Evolutionary conservation across 2,113 vertebrate species (phyloP).

Genomic region (Proteles cristata): DNA sequence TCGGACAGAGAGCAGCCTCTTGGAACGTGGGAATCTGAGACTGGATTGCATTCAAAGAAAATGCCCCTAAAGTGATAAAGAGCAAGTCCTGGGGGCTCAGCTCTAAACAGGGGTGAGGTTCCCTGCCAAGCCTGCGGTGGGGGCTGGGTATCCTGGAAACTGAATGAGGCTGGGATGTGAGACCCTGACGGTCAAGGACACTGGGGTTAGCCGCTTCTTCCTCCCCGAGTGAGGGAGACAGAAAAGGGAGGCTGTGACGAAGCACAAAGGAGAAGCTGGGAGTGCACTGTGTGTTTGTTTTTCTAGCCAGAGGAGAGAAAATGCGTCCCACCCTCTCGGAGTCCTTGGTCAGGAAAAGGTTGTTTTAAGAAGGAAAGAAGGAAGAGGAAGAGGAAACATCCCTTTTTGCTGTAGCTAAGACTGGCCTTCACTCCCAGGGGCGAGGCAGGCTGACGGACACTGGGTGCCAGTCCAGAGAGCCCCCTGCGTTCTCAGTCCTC

Average conservation of each 20-base stretch:
- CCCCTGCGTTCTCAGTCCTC: background rate
- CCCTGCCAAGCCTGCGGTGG: background rate
- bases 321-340: background rate
- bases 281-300: background rate
- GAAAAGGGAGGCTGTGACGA: background rate
- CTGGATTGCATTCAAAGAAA: constrained; percentile 68
- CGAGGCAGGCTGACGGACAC: background rate
- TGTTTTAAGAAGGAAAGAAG: constrained; percentile 29
- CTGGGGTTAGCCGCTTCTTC: background rate
- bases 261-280: background rate
- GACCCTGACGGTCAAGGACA: background rate
- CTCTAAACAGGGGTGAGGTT: background rate
- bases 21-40: constrained; percentile 62
- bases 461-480: background rate
- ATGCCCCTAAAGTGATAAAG: background rate
- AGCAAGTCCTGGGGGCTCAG: constrained; percentile 13
- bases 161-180: background rate
- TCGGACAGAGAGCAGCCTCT: constrained; percentile 52
- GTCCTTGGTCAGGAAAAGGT: constrained; percentile 28
- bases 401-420: background rate
- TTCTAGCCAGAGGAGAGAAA: constrained; percentile 40
- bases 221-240: background rate
- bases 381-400: background rate
- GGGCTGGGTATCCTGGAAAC: constrained; percentile 5
- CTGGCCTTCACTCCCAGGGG: background rate